Evolutionary conservation across 2,797 vertebrate species (phyloP), one percentile per base, ranked within the genome.

Genomic region (Syncerus caffer): DNA sequence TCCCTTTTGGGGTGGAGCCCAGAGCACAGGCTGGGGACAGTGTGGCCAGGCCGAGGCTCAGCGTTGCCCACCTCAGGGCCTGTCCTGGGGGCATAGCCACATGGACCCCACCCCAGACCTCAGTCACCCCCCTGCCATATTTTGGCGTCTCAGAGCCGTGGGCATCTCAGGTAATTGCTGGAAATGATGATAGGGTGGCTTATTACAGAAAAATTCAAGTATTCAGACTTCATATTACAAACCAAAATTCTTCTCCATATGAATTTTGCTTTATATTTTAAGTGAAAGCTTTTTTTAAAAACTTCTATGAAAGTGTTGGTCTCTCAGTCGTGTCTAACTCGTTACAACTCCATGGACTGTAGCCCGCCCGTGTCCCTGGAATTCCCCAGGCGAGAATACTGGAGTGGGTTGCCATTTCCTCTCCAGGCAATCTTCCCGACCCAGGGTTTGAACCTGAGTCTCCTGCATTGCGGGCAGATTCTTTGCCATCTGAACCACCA

Each of bases 1-100:
- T 58, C 45, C 16, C 1, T 11, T 13, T 47, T 4, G 15, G 31
- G 0, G 38, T 6, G 38, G 60, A 21, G 15, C 55, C n/a, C 19
- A 1, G 0, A 0, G 3, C 4, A 3, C 29, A 3, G 29, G 34
- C 34, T 38, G 16, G 82, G 71, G 55, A 6, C 0, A 0, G 14
- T 3, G 51, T 3, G 74, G 74, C 58, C 4, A 13, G 7, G 15
- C n/a, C 23, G 0, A 45, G 23, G 74, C 45, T 57, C 58, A 13
- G 80, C 4, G 0, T 2, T 2, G 31, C 11, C 3, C 6, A 45
- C 83, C 19, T 2, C 47, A 31, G 25, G 4, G 23, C 67, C 34
- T 19, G 1, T 17, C 27, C 27, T 17, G 9, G 76, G 34, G 71
- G 5, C 9, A 2, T 38, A 79, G 57, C 53, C 25, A 0, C 1